Evolutionary conservation across 2,797 vertebrate species (phyloP).

Genomic region (Premnoplex brunnescens): DNA sequence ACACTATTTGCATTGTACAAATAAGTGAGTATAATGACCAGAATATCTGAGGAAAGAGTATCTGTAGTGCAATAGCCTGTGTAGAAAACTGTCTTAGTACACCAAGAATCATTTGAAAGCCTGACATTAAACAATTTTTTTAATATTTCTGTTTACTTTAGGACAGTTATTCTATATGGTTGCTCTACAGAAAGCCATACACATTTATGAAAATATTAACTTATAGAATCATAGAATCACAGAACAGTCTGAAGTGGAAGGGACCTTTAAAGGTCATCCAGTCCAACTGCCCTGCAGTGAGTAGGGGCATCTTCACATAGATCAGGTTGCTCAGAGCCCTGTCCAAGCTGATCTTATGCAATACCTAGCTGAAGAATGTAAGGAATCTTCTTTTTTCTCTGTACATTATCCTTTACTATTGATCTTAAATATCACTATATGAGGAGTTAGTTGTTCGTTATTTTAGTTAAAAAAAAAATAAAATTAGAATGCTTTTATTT

Average conservation of each 20-base stretch:
- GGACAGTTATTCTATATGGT: neutral
- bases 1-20: accelerated
- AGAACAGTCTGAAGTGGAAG: neutral
- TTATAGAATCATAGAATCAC: neutral
- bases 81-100: neutral
- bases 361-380: neutral
- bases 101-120: neutral
- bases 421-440: neutral
- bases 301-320: neutral
- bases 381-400: neutral
- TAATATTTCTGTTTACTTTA: neutral
- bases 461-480: neutral
- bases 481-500: neutral
- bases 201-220: neutral
- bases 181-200: neutral
- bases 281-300: neutral
- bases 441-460: neutral
- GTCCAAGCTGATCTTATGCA: neutral
- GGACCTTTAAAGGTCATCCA: neutral
- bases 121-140: neutral
- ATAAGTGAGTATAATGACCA: neutral
- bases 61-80: neutral
- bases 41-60: neutral
- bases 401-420: neutral
- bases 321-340: neutral